Evolutionary conservation across 1,140 invertebrate genomes (phyloP).

Genomic region (Calliphora vicina): DNA sequence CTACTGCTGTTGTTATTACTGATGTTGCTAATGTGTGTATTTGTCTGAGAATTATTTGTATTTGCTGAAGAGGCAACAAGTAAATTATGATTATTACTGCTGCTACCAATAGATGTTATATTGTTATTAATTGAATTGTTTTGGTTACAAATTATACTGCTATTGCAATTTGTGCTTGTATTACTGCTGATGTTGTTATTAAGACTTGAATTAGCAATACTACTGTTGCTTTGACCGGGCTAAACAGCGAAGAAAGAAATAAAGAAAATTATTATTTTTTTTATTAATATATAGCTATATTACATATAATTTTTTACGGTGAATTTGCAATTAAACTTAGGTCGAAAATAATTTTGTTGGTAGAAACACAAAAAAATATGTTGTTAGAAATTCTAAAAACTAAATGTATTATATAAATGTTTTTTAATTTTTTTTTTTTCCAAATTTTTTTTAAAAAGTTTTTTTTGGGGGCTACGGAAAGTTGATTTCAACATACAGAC

Average conservation of each 20-base stretch:
- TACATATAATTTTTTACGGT: too few relatives aligned
- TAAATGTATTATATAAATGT: too few relatives aligned
- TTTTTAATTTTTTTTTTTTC: too few relatives aligned
- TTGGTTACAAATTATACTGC: background rate
- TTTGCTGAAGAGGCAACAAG: background rate
- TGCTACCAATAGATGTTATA: background rate
- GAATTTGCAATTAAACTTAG: too few relatives aligned
- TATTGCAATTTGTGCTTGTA: background rate
- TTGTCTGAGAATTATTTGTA: background rate
- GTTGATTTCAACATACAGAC: too few relatives aligned
- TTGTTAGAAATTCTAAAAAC: too few relatives aligned
- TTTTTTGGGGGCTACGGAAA: too few relatives aligned
- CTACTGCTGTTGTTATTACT: slow-evolving; percentile 34
- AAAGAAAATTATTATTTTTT: too few relatives aligned
- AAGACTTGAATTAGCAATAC: slow-evolving; percentile 10
- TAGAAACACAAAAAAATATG: too few relatives aligned
- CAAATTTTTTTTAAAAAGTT: too few relatives aligned
- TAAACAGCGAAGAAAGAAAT: slow-evolving; percentile 17
- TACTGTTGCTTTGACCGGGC: slow-evolving; percentile 37
- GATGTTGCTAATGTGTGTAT: slow-evolving; percentile 28
- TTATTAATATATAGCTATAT: too few relatives aligned
- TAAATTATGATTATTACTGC: background rate
- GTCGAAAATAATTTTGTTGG: too few relatives aligned
- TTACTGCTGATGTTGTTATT: background rate
- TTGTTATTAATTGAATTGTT: background rate